Conservation (phyloP, 2,797 vertebrate species). For the Syndactyla subalaris region DNA sequence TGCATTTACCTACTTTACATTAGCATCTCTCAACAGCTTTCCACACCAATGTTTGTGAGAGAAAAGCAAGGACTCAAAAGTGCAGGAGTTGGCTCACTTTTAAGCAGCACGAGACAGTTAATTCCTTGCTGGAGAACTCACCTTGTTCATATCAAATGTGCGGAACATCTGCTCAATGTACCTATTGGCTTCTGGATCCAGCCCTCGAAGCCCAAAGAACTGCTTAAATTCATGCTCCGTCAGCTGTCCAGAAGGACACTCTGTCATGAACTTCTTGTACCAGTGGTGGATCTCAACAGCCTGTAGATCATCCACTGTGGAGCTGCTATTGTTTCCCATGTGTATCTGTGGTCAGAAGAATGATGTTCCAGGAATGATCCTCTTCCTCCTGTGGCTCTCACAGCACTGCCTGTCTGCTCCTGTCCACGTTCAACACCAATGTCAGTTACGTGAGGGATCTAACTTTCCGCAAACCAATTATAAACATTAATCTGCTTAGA, state of each 20-base stretch:
- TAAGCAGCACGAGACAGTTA: neutral
- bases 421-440: neutral
- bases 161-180: conserved; percentile 96
- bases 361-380: neutral
- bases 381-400: neutral
- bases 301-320: conserved; percentile 89
- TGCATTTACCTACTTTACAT: neutral
- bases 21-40: neutral
- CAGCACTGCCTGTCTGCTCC: neutral
- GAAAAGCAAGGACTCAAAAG: neutral
- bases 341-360: neutral
- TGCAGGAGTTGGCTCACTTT: neutral
- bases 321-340: conserved; percentile 86
- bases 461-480: conserved; percentile 10
- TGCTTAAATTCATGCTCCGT: conserved; percentile 93
- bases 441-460: neutral
- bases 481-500: conserved; percentile 36
- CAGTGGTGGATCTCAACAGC: conserved; percentile 92
- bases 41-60: neutral
- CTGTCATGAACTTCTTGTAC: conserved; percentile 96
- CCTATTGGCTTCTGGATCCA: conserved; percentile 87
- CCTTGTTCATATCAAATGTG: conserved; percentile 96
- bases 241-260: conserved; percentile 93
- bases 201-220: conserved; percentile 88
- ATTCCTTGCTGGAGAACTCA: conserved; percentile 30